Evolutionary conservation across 2,888 invertebrate genomes (phyloP), one percentile per base, ranked within the genome.

Genomic region (Rhogogaster chlorosoma): DNA sequence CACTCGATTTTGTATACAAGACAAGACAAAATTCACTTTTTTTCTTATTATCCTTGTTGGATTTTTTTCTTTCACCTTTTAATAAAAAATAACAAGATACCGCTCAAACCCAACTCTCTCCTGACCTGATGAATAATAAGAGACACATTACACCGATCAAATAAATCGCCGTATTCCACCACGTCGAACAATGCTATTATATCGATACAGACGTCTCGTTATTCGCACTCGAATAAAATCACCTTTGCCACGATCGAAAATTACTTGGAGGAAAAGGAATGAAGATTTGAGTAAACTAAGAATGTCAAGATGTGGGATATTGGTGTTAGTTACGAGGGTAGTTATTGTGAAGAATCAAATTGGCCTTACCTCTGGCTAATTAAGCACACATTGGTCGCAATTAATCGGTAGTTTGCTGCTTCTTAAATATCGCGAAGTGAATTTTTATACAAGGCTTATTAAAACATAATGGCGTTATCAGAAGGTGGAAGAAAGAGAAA

Each of bases 381-480:
- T 73, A 73, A n/a, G 38, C 10, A 42, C 10, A 42, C 42, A 38
- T 42, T 67, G 18, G 67, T 9, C 15, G 45, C n/a, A 57, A 61
- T 80, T 61, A 61, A 80, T 80, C 80, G 80, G 80, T 57, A 61
- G 80, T 80, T 80, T 29, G 61, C 36, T 38, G 80, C 57, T 22
- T 22, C 36, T 32, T 38, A 49, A 80, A 80, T 49, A 80, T 80
- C 29, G 45, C 45, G 45, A 49, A 26, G 38, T 32, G 36, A 61
- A 38, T 64, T 83, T 64, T 64, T 45, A 15, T 49, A 77, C 32
- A 38, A 32, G 4, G 89, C 93, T 93, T 93, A 93, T 93, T 93
- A 93, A 93, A 93, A 93, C 92, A 92, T 93, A 93, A 93, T 92
- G 90, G 91, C 91, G 90, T 92, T 92, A 93, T 93, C 93, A 92